phyloP scores from a whole-genome alignment of 1,140 invertebrate genomes.

The Leucophenga varia region DNA sequence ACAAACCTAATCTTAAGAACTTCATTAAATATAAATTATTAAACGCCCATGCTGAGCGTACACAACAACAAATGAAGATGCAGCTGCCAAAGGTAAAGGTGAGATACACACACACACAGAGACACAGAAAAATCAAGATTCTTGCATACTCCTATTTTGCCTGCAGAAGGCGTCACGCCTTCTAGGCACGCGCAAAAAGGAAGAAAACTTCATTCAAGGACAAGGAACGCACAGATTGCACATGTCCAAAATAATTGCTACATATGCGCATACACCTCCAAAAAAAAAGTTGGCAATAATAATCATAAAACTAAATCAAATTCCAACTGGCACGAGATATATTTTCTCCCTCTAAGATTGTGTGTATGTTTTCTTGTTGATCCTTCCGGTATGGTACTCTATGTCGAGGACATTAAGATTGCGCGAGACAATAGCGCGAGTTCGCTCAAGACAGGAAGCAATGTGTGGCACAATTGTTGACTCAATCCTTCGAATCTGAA shows the following conservation, averaged over 20 bases:
- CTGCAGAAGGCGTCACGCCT: constrained; percentile 40
- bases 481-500: constrained; percentile 42
- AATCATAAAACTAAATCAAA: too few relatives aligned
- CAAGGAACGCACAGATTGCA: constrained; percentile 44
- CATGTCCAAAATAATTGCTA: constrained; percentile 48
- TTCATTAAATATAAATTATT: constrained; percentile 10
- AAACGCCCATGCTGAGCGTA: neutral
- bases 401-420: too few relatives aligned
- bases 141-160: constrained; percentile 17
- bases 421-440: constrained; percentile 26
- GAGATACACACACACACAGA: constrained; percentile 28
- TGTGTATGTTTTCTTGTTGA: constrained; percentile 23
- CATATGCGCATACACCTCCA: constrained; percentile 47
- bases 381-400: constrained; percentile 51
- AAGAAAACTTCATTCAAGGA: neutral
- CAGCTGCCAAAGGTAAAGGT: constrained; percentile 11
- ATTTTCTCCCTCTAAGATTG: constrained; percentile 26
- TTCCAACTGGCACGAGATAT: neutral
- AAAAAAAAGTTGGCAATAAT: too few relatives aligned
- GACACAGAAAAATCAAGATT: too few relatives aligned
- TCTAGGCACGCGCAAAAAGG: constrained; percentile 13
- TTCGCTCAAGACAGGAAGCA: constrained; percentile 32
- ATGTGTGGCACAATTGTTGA: constrained; percentile 35
- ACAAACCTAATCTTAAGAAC: too few relatives aligned
- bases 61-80: neutral